Base-by-base conservation (phyloP, 2,113 vertebrate genomes). In the Otocyon megalotis region DNA sequence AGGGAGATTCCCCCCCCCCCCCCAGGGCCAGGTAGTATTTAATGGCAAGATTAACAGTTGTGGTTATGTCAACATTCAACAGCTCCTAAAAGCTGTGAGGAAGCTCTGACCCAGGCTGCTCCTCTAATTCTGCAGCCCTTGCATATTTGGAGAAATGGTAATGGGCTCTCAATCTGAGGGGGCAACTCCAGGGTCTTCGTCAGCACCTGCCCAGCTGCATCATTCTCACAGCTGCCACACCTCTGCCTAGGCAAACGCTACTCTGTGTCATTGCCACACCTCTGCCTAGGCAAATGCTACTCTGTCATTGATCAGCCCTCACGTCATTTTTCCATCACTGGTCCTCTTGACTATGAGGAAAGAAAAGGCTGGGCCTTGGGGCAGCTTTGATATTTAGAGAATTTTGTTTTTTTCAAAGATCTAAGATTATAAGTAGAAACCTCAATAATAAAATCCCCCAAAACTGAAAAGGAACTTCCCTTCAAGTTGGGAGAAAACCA, bases 401-500 rank as follows among this genome's bases (percentile, higher is more conserved):
- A 84, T 92, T 88, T 92, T 22, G 48, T 4, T 84, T 69, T 95
- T 79, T 94, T 82, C 48, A 77, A 67, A 94, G 87, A 81, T 94
- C 65, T 65, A 71, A 93, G 63, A 84, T 62, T 56, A 20, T 74
- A 24, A 6, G 2, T 82, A 88, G 12, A 93, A 82, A 82, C 11
- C 8, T 60, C 53, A 54, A 63, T 80, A 65, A 88, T 56, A 50
- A 65, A 20, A 81, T 72, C 20, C 15, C 28, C 63, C n/a, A 48
- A 58, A 69, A 85, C 53, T 85, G 53, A 90, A 20, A 71, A 69
- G 72, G 48, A 90, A 30, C 48, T 24, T 22, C n/a, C 32, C 54
- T 63, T 71, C 62, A 16, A 56, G 43, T 37, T 94, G 12, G 54
- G 30, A 90, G 28, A 86, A 96, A 88, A 90, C 65, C 48, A 63